Percentiles rank a stretch among this genome's conserved stretches.
Evolutionary conservation across 2,888 invertebrate genomes (phyloP).

Genomic region (Zeuzera pyrina): DNA sequence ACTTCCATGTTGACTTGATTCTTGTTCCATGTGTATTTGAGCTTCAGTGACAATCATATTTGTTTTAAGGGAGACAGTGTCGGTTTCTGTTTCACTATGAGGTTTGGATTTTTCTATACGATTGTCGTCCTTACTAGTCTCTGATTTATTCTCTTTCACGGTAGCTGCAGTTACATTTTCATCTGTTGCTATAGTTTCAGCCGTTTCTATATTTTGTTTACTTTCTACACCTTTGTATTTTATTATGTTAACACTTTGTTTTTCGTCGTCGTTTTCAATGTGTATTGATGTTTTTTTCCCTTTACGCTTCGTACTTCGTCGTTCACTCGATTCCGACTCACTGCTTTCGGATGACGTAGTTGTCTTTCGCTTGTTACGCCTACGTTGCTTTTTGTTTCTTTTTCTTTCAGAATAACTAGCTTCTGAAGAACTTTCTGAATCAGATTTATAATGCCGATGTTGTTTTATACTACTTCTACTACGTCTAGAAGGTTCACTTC

Average conservation of each 20-base stretch:
- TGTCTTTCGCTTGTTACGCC: conserved; percentile 53
- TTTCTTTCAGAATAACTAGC: conserved; percentile 47
- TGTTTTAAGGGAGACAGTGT: conserved; percentile 60
- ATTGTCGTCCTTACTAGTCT: conserved; percentile 29
- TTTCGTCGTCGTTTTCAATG: conserved; percentile 53
- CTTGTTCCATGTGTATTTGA: conserved; percentile 64
- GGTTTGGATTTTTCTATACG: conserved; percentile 36
- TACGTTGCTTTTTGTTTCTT: conserved; percentile 53
- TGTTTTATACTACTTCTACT: conserved; percentile 39
- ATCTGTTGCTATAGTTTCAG: conserved; percentile 24
- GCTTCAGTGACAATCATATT: conserved; percentile 69
- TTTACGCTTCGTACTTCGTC: conserved; percentile 52
- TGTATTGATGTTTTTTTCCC: conserved; percentile 65
- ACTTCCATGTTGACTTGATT: conserved; percentile 52
- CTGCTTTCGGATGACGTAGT: conserved; percentile 56
- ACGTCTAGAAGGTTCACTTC: conserved; percentile 57
- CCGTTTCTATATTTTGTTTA: conserved; percentile 25
- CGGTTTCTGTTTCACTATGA: conserved; percentile 63
- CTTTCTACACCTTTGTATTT: conserved; percentile 46
- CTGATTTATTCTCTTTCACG: conserved; percentile 28
- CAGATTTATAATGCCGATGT: conserved; percentile 37
- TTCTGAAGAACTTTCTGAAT: conserved; percentile 47
- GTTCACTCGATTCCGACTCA: conserved; percentile 57
- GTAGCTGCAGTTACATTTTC: conserved; percentile 18
- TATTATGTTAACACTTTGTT: conserved; percentile 61